Percentiles rank a stretch among this genome's conserved stretches.
phyloP scores from a whole-genome alignment of 2,113 vertebrate genomes.

The Taxidea taxus region DNA sequence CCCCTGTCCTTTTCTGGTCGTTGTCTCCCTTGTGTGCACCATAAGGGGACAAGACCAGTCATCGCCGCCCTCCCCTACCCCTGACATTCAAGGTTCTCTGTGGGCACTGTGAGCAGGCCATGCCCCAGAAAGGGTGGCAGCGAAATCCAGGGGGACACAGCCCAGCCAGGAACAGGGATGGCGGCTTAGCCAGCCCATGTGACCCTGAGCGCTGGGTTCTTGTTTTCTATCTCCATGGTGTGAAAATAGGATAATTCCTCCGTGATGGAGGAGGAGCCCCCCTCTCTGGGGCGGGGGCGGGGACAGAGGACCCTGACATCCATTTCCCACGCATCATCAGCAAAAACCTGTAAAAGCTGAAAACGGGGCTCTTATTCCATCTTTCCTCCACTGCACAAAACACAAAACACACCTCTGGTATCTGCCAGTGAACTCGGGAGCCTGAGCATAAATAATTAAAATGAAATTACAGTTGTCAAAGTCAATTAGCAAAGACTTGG shows the following conservation, averaged over 20 bases:
- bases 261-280: rapidly evolving
- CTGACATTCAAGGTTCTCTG: neutral
- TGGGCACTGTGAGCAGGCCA: rapidly evolving
- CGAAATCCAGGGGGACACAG: neutral
- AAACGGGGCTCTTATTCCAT: neutral
- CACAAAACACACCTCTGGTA: neutral
- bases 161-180: neutral
- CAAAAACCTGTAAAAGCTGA: neutral
- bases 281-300: rapidly evolving
- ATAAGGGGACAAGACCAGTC: neutral
- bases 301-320: neutral
- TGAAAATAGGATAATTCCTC: neutral
- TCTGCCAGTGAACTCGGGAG: neutral
- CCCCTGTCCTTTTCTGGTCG: neutral
- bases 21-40: neutral
- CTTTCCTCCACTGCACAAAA: neutral
- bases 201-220: neutral
- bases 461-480: constrained; percentile 61
- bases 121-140: too few relatives aligned
- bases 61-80: neutral
- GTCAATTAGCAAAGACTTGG: constrained; percentile 36
- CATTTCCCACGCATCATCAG: neutral
- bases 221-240: neutral
- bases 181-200: rapidly evolving
- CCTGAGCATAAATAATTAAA: constrained; percentile 59